Conservation (phyloP, 2,888 invertebrate genomes). For the Noctua comes region DNA sequence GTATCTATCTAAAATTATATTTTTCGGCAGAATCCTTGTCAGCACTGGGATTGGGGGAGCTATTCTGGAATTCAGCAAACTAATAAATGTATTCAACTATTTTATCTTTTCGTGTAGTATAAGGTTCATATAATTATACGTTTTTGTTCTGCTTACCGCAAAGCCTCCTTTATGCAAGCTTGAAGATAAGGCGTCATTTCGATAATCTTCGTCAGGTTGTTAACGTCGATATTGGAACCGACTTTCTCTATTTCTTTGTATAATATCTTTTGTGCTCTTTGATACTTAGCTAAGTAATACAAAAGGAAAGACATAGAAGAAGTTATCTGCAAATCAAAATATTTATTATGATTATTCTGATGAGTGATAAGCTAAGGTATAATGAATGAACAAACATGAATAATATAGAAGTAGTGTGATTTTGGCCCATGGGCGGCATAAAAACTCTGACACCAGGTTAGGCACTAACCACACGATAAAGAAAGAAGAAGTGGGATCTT, state of each 20-base stretch:
- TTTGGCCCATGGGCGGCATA: too few relatives aligned
- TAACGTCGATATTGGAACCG: constrained; percentile 66
- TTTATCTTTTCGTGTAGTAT: not conserved
- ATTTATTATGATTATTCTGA: not conserved
- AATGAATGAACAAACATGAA: too few relatives aligned
- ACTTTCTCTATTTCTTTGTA: constrained; percentile 90
- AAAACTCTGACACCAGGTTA: too few relatives aligned
- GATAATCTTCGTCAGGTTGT: constrained; percentile 74
- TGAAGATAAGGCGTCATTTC: constrained; percentile 89
- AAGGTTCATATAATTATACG: not conserved
- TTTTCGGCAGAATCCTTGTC: constrained; percentile 90
- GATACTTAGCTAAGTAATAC: constrained; percentile 92
- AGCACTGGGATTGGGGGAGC: constrained; percentile 92
- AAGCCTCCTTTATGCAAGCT: constrained; percentile 92
- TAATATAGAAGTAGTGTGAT: too few relatives aligned
- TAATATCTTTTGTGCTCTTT: constrained; percentile 91
- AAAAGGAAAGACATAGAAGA: constrained; percentile 91
- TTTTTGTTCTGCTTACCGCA: constrained; percentile 83
- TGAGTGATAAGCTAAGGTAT: not conserved
- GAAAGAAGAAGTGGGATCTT: constrained; percentile 51
- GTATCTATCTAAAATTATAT: constrained; percentile 91
- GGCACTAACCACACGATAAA: too few relatives aligned
- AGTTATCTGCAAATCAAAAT: constrained; percentile 84
- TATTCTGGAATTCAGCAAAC: constrained; percentile 81
- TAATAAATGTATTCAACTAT: constrained; percentile 5